Evolutionary conservation across 2,888 invertebrate species (phyloP).

Genomic region (Acleris emargana): DNA sequence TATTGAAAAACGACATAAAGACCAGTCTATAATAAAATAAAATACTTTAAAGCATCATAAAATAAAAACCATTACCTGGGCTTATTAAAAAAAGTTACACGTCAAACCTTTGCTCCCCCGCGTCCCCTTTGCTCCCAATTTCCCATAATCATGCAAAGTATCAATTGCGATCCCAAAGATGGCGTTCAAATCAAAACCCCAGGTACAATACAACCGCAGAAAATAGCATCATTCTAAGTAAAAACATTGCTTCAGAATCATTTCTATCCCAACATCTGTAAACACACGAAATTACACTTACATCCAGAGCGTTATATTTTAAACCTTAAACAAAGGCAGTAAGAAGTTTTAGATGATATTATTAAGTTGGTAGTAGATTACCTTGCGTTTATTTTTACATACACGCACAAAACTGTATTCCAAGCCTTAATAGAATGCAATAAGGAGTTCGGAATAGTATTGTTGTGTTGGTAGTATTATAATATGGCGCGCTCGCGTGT

Average conservation of each 20-base stretch:
- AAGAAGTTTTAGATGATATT: conserved; percentile 40
- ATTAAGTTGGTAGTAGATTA: conserved; percentile 45
- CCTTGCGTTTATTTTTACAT: conserved; percentile 17
- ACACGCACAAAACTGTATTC: conserved; percentile 31
- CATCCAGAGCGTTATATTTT: conserved; percentile 33
- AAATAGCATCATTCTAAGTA: conserved; percentile 78
- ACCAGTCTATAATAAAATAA: too few relatives aligned
- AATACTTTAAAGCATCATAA: too few relatives aligned
- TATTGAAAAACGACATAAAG: too few relatives aligned
- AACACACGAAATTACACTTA: conserved; percentile 26
- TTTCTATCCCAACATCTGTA: conserved; percentile 35
- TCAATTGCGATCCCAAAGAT: conserved; percentile 38
- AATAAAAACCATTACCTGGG: background rate
- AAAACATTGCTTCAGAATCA: conserved; percentile 77
- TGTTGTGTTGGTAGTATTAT: conserved; percentile 56
- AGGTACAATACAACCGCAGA: conserved; percentile 71
- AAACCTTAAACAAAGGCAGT: conserved; percentile 45
- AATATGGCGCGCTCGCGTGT: conserved; percentile 78
- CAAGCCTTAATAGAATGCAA: conserved; percentile 44
- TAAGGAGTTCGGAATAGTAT: background rate
- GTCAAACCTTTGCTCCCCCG: background rate
- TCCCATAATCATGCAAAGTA: conserved; percentile 39
- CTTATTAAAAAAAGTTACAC: conserved; percentile 13
- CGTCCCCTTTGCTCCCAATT: conserved; percentile 9
- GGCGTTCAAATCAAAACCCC: conserved; percentile 69